These are phyloP conservation scores for Cancer borealis DNA, from an alignment of 2,888 invertebrate species.

Conservation along the genomic window DNA sequence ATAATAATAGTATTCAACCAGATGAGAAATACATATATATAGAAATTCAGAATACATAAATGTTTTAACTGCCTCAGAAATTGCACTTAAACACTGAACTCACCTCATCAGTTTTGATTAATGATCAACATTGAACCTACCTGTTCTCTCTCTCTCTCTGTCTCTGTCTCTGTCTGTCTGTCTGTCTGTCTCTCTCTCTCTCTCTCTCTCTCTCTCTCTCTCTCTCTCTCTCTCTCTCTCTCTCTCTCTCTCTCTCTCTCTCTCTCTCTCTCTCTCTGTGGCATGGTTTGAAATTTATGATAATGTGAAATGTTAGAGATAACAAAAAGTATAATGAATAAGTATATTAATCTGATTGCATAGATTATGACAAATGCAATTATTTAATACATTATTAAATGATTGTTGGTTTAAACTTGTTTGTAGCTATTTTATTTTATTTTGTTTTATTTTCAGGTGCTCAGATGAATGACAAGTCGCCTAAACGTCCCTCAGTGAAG, in stretches of 20 bases:
- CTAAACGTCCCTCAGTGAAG: constrained; percentile 75
- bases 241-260: background rate
- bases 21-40: too few relatives aligned
- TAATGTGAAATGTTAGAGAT: background rate
- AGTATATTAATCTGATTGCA: background rate
- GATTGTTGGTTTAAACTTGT: background rate
- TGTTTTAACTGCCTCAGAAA: background rate
- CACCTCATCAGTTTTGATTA: too few relatives aligned
- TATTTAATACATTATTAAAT: background rate
- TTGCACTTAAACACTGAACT: too few relatives aligned
- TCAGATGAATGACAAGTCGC: constrained; percentile 68
- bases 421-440: background rate
- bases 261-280: background rate
- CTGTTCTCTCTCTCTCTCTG: too few relatives aligned
- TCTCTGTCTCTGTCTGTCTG: too few relatives aligned
- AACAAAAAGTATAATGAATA: background rate
- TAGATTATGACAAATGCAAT: background rate
- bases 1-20: too few relatives aligned
- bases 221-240: background rate
- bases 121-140: too few relatives aligned
- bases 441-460: constrained; percentile 61
- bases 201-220: background rate
- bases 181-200: constrained; percentile 19
- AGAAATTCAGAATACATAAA: background rate
- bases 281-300: background rate